Evolutionary conservation across 1,140 invertebrate genomes (phyloP), one percentile per base, ranked within the genome.

Genomic region (Coelopa frigida): DNA sequence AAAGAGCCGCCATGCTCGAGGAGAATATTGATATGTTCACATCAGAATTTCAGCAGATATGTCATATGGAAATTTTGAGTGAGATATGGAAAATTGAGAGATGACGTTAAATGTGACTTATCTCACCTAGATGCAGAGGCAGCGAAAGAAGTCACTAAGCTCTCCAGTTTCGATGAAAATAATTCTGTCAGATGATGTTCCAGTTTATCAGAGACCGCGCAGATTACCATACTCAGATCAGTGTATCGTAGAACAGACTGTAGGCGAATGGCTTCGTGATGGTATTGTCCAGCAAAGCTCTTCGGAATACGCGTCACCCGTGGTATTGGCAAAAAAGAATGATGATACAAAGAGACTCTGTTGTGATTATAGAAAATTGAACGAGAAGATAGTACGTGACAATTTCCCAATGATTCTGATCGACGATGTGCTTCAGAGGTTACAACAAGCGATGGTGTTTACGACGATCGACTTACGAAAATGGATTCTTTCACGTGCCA

Each of bases 401-500:
- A 49, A 43, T 14, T 58, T 56, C 29, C 58, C 57, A 6, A 53
- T 59, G 5, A 47, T 56, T 8, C 20, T 58, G 27, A 57, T 59
- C 0, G 52, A 48, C 17, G 50, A 59, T 17, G 26, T 43, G 14
- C 8, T 43, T 4, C 14, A 43, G 7, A 43, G n/a, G 21, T 4
- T 43, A 17, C 41, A 43, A 31, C n/a, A 17, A 4, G 2, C 14
- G 4, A 26, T 52, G 73, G 54, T 51, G 29, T 77, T 75, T 42
- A 54, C 58, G 1, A 56, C 60, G 0, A 48, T 79, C 1, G 75
- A 77, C 59, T 51, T 76, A 26, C 75, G 54, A 26, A 74, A 45
- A n/a, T n/a, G n/a, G n/a, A n/a, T n/a, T n/a, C n/a, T n/a, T n/a
- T n/a, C n/a, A n/a, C n/a, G n/a, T n/a, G n/a, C n/a, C n/a, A n/a